Evolutionary conservation across 2,888 invertebrate species (phyloP).

Genomic region (Cantharis flavilabris): DNA sequence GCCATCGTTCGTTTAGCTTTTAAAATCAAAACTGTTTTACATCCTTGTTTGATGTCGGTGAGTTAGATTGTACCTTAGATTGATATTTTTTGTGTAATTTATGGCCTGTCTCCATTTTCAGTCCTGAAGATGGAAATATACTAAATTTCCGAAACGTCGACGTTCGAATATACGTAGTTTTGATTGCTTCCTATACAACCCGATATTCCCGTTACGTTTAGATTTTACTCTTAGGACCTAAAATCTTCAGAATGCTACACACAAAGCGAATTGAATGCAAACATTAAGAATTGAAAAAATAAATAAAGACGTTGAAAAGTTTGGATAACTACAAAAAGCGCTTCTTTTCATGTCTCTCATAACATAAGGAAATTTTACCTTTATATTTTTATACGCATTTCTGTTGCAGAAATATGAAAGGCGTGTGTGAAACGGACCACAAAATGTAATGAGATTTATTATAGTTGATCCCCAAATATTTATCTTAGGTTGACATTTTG

Average conservation of each 20-base stretch:
- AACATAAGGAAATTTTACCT: constrained; percentile 3
- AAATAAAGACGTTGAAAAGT: constrained; percentile 7
- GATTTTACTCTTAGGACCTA: constrained; percentile 17
- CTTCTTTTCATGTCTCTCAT: not conserved
- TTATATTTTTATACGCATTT: constrained; percentile 9
- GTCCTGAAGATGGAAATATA: too few species aligned
- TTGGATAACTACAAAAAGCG: not conserved
- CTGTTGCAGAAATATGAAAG: constrained; percentile 30
- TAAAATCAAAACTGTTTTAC: too few species aligned
- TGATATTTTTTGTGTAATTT: too few species aligned
- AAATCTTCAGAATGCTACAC: constrained; percentile 15
- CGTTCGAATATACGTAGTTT: too few species aligned
- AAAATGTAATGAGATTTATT: constrained; percentile 47
- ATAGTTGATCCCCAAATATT: constrained; percentile 44
- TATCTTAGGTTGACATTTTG: constrained; percentile 40
- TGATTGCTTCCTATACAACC: too few species aligned
- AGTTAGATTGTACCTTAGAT: too few species aligned
- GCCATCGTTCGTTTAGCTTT: too few species aligned
- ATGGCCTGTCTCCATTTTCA: too few species aligned
- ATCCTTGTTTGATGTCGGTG: too few species aligned
- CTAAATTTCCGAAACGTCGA: too few species aligned
- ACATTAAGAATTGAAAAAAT: constrained; percentile 12
- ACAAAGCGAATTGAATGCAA: constrained; percentile 21
- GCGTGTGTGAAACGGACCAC: constrained; percentile 44
- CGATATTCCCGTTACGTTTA: too few species aligned